These are phyloP conservation scores for Ormyrus nitidulus DNA, from an alignment of 2,888 invertebrate genomes.

Conservation along the genomic window DNA sequence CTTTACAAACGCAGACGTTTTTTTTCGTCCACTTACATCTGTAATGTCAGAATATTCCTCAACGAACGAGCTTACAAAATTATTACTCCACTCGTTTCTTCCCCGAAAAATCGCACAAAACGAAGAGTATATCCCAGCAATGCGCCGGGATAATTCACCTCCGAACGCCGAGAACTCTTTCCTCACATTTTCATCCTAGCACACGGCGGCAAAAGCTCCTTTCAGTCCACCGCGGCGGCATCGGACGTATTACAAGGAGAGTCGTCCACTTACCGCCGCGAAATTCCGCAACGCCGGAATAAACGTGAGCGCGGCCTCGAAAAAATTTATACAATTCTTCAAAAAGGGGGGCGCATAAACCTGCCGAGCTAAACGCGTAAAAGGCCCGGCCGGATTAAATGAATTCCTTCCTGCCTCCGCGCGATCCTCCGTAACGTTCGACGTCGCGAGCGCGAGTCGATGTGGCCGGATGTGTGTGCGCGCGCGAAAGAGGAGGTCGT, in stretches of 20 bases:
- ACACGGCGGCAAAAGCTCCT: constrained; percentile 5
- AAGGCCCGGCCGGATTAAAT: constrained; percentile 30
- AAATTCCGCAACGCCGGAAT: neutral
- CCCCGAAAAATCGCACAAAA: neutral
- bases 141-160: constrained; percentile 17
- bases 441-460: too few species aligned
- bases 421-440: too few species aligned
- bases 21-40: too few species aligned
- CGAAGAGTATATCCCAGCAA: neutral
- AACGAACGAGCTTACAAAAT: too few species aligned
- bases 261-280: neutral
- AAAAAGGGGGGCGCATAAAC: constrained; percentile 5
- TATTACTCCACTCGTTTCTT: too few species aligned
- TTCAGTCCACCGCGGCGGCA: neutral
- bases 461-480: neutral
- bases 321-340: constrained; percentile 11
- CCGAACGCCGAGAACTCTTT: constrained; percentile 11
- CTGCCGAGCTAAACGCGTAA: neutral
- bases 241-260: constrained; percentile 6
- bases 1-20: too few species aligned
- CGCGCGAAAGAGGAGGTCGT: neutral
- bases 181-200: neutral
- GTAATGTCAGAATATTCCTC: too few species aligned
- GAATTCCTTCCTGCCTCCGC: constrained; percentile 18
- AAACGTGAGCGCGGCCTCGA: neutral